Evolutionary conservation across 2,888 invertebrate species (phyloP).

Genomic region (Physocephala rufipes): DNA sequence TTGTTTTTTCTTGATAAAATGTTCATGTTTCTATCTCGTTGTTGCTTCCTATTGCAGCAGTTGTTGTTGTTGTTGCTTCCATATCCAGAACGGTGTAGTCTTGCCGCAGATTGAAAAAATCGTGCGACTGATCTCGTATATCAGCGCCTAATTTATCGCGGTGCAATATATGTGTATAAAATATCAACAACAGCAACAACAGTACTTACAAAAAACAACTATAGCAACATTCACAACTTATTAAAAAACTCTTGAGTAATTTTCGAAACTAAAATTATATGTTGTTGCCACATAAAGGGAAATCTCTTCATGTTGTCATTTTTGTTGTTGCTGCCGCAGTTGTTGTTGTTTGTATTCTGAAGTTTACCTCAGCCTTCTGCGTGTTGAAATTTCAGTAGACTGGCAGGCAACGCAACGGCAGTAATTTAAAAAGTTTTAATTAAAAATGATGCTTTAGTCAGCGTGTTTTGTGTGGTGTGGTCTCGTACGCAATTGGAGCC

Average conservation of each 20-base stretch:
- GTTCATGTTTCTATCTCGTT: too few relatives aligned
- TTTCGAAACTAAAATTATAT: slow-evolving; percentile 18
- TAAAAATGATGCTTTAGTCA: slow-evolving; percentile 7
- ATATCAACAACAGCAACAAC: slow-evolving; percentile 10
- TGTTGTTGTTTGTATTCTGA: neutral
- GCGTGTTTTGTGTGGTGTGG: neutral
- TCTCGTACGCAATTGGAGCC: too few relatives aligned
- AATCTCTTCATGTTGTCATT: neutral
- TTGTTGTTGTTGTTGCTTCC: slow-evolving; percentile 3
- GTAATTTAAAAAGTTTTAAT: slow-evolving; percentile 23
- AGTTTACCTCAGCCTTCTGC: neutral
- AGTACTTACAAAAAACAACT: neutral
- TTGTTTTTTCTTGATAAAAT: neutral
- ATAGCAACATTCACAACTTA: slow-evolving; percentile 18
- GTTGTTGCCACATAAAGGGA: neutral
- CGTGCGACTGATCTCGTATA: slow-evolving; percentile 1
- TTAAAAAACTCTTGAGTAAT: slow-evolving; percentile 20
- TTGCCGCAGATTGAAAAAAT: slow-evolving; percentile 27
- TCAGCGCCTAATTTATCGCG: neutral
- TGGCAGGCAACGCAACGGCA: neutral
- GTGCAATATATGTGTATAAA: neutral
- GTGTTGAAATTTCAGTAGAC: too few relatives aligned
- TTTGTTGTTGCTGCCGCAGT: neutral
- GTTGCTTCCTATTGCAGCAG: neutral
- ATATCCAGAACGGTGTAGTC: too few relatives aligned